phyloP scores from a whole-genome alignment of 2,888 invertebrate species.

The Lydus trimaculatus region DNA sequence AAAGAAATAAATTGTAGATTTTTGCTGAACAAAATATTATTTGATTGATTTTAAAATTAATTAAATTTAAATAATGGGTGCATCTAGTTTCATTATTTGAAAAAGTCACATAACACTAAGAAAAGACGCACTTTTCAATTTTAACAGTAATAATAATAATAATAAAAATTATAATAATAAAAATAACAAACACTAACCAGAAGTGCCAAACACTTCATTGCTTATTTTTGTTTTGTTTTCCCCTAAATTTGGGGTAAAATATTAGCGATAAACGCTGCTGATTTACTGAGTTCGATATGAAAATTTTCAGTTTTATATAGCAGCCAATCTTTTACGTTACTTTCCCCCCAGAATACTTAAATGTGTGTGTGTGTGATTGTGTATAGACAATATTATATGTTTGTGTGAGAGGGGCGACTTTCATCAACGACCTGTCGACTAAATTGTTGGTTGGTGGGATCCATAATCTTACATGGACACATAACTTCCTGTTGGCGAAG shows the following conservation, averaged over 20 bases:
- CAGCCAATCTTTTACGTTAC: conserved; percentile 49
- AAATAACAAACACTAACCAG: conserved; percentile 58
- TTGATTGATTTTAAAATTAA: not conserved
- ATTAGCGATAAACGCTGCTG: conserved; percentile 53
- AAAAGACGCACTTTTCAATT: conserved; percentile 14
- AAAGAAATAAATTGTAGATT: conserved; percentile 17
- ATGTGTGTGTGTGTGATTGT: conserved; percentile 11
- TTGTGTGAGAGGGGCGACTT: conserved; percentile 28
- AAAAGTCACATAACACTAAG: conserved; percentile 21
- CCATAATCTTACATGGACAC: conserved; percentile 11
- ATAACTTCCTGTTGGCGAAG: conserved; percentile 23
- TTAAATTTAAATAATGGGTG: conserved; percentile 8
- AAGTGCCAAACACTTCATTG: conserved; percentile 59
- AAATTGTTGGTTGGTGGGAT: conserved; percentile 24
- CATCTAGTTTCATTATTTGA: conserved; percentile 13
- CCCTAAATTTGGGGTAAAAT: conserved; percentile 43
- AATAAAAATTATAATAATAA: conserved; percentile 44
- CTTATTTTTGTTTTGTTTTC: conserved; percentile 38
- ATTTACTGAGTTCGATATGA: conserved; percentile 53
- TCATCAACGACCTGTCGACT: conserved; percentile 20
- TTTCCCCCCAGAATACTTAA: conserved; percentile 48
- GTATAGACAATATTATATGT: conserved; percentile 19
- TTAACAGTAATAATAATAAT: conserved; percentile 26
- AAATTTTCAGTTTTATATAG: conserved; percentile 53
- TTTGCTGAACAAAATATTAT: not conserved